Conservation (phyloP, 2,113 vertebrate species). For the Ranitomeya imitator region DNA sequence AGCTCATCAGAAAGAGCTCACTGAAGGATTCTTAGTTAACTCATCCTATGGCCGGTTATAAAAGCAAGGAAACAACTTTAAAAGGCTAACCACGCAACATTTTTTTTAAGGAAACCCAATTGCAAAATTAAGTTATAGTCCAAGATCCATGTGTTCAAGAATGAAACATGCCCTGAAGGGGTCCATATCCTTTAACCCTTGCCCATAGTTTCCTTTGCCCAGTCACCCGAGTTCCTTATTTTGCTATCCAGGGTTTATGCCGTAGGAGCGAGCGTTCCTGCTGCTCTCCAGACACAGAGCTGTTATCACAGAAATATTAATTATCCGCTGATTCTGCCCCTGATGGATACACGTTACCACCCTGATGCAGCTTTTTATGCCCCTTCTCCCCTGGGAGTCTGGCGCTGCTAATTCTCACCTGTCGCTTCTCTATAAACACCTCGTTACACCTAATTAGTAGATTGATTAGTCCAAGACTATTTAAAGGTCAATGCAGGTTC, state of each 20-base stretch:
- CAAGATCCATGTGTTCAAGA: too few relatives aligned
- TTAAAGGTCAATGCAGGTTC: slow-evolving; percentile 49
- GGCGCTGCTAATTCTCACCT: slow-evolving; percentile 62
- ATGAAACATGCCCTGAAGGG: too few relatives aligned
- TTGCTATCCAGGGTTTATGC: neutral
- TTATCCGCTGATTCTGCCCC: slow-evolving; percentile 42
- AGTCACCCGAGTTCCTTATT: neutral
- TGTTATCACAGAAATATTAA: slow-evolving; percentile 47
- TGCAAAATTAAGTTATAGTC: too few relatives aligned
- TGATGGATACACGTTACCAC: neutral
- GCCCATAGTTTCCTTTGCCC: too few relatives aligned
- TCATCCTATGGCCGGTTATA: too few relatives aligned
- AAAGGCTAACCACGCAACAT: too few relatives aligned
- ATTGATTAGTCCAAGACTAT: slow-evolving; percentile 62
- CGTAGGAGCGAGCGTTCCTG: neutral
- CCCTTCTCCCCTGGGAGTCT: slow-evolving; percentile 56
- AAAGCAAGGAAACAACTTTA: too few relatives aligned
- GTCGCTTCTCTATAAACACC: slow-evolving; percentile 60
- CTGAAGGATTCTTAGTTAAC: too few relatives aligned
- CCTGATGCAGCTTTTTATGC: slow-evolving; percentile 58
- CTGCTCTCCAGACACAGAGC: slow-evolving; percentile 19
- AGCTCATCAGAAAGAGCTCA: too few relatives aligned
- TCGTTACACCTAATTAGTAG: slow-evolving; percentile 56
- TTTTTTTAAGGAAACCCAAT: too few relatives aligned
- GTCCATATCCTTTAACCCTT: neutral